Base-by-base conservation (phyloP, 2,888 invertebrate genomes). In the Ormyrus nitidulus region DNA sequence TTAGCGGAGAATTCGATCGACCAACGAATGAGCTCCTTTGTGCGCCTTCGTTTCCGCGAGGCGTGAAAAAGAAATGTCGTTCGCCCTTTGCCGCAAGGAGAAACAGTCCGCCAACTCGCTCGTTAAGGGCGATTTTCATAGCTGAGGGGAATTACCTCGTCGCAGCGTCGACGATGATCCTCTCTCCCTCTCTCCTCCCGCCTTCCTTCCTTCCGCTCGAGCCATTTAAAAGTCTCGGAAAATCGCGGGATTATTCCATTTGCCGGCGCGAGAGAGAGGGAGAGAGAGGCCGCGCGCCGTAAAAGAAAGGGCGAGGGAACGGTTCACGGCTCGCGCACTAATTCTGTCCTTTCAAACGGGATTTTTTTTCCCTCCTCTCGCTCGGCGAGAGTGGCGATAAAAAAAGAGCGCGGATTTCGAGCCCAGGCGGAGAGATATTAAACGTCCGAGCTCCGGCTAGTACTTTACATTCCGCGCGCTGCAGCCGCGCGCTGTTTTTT, bases 71-170 rank as follows among this genome's bases (percentile, higher is more conserved):
- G 79, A 80, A 81, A 82, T 70, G 79, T 81, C 83, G 64, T 74
- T 71, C 75, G 59, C 76, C 51, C 72, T 34, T 34, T 8, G n/a
- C 51, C n/a, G 58, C 46, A 34, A 56, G 71, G 69, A 74, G 73
- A 80, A 77, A 80, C 72, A 77, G 80, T 64, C 75, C 75, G 66
- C 81, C 74, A 77, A 75, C 62, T 79, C 71, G 81, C 80, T 83
- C 82, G 82, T 83, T 80, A 83, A 79, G 83, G 82, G 72, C 82
- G 81, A 83, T 84, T 84, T 83, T 81, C 84, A 83, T 83, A 81
- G 83, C 81, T 34, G 69, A 77, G 73, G 83, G 78, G 83, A 84
- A 84, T 84, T 83, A 83, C 83, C 83, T 77, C 81, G 78, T 79
- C 77, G 70, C 64, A 46, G 59, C 49, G 58, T 54, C 75, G 70